phyloP scores from a whole-genome alignment of 2,797 vertebrate species.

The Fistularia tabacaria region DNA sequence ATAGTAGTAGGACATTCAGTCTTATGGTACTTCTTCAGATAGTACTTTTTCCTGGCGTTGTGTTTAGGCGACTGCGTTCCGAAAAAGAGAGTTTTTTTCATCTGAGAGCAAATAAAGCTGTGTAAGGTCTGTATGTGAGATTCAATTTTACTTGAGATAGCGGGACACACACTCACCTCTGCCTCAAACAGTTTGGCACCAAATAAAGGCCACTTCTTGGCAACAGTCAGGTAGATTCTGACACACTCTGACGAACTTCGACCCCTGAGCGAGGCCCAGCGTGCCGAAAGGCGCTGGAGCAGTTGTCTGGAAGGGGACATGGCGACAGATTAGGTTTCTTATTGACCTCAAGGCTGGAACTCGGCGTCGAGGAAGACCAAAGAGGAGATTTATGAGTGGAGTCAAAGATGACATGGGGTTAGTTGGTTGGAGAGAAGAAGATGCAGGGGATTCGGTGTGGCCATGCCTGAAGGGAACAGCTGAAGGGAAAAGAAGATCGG shows the following conservation, averaged over 20 bases:
- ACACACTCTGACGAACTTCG: conserved; percentile 85
- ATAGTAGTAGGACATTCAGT: too few species aligned
- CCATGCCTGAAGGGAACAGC: too few species aligned
- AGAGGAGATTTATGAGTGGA: too few species aligned
- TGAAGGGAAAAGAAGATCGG: neutral
- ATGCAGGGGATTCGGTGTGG: too few species aligned
- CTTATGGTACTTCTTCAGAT: too few species aligned
- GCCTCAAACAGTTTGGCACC: conserved; percentile 91
- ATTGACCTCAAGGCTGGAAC: too few species aligned
- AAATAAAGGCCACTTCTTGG: conserved; percentile 94
- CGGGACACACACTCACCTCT: conserved; percentile 72
- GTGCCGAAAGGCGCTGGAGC: conserved; percentile 84
- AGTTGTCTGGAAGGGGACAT: conserved; percentile 76
- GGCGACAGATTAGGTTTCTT: too few species aligned
- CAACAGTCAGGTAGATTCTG: conserved; percentile 93
- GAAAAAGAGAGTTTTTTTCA: neutral
- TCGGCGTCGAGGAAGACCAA: too few species aligned
- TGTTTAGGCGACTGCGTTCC: too few species aligned
- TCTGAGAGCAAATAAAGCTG: neutral
- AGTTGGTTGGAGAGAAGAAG: too few species aligned
- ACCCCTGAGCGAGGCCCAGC: conserved; percentile 92
- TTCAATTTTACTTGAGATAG: neutral
- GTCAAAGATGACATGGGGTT: too few species aligned
- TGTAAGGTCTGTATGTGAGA: conserved; percentile 4
- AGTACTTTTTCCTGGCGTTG: too few species aligned